Base-by-base conservation (phyloP, 2,888 invertebrate species). In the Thecocarcelia acutangulata region DNA sequence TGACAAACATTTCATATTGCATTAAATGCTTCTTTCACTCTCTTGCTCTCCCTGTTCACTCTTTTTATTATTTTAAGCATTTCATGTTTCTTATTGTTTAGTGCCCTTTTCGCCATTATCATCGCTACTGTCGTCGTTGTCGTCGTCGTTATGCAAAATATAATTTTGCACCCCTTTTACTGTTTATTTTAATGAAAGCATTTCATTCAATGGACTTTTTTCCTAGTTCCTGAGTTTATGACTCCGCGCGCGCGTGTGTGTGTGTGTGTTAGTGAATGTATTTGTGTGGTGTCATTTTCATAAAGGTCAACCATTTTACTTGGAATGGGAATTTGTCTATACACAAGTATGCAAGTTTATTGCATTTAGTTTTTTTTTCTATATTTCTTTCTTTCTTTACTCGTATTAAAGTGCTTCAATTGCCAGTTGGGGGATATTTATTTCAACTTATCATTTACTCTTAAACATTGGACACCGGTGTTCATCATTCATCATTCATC, bases 221-320 rank as follows among this genome's bases (percentile, higher is more conserved):
- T 52, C 40, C n/a, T 42, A 64, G 17, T 42, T 59, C 64, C 59
- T 54, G 17, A 19, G 28, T 73, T 24, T 80, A 61, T 83, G n/a
- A n/a, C n/a, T n/a, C n/a, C n/a, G n/a, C n/a, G n/a, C n/a, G n/a
- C n/a, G 77, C 54, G 76, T 80, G 69, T 58, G 56, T 81, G 58
- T 82, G 58, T 37, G 40, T 19, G 58, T 58, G 40, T 58, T 17
- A 42, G 13, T 59, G 42, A 9, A 59, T 85, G 52, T 72, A 21
- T 77, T 63, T 61, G 72, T 24, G 12, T 52, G 44, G 46, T 48
- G 69, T 74, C 72, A 64, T 64, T 83, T 83, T 82, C 79, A 52
- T 76, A 78, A 76, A 64, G 72, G 82, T 64, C 85, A 86, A 59
- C 15, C 58, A 44, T 78, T 59, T 50, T 78, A 44, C 58, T 15